Conservation (phyloP, 2,888 invertebrate genomes). For the Plagodis pulveraria region DNA sequence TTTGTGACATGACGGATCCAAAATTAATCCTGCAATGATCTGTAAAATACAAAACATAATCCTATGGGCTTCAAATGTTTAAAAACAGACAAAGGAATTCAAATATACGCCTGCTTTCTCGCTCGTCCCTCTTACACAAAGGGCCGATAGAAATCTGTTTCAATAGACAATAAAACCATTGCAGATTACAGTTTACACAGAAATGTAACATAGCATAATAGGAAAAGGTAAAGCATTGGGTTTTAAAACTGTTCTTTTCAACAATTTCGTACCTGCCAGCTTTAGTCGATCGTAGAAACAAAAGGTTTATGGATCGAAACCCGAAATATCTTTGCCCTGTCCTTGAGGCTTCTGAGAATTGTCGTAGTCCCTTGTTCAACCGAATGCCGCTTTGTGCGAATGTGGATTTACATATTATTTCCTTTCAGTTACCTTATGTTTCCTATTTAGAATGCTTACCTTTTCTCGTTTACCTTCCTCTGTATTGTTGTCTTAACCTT, state of each 20-base stretch:
- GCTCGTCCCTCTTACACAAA: slow-evolving; percentile 2
- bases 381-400: slow-evolving; percentile 27
- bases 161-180: slow-evolving; percentile 11
- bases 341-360: slow-evolving; percentile 38
- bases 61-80: slow-evolving; percentile 1
- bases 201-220: slow-evolving; percentile 7
- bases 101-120: background rate
- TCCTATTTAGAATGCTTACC: slow-evolving; percentile 16
- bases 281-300: slow-evolving; percentile 29
- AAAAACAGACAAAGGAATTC: slow-evolving; percentile 6
- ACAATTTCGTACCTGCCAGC: slow-evolving; percentile 31
- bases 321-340: slow-evolving; percentile 32
- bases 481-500: slow-evolving; percentile 2
- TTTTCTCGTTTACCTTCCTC: slow-evolving; percentile 21
- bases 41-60: slow-evolving; percentile 11
- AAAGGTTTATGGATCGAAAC: slow-evolving; percentile 36
- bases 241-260: slow-evolving; percentile 16
- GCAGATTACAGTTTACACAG: slow-evolving; percentile 15
- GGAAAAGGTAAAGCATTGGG: slow-evolving; percentile 1
- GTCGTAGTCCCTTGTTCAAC: slow-evolving; percentile 15
- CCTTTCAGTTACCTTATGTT: slow-evolving; percentile 21
- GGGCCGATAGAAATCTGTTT: background rate
- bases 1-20: no score
- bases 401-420: slow-evolving; percentile 26
- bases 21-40: slow-evolving; percentile 1